A percentile compares a stretch with the other conserved stretches of the same genome.
These are phyloP conservation scores for Urocyon cinereoargenteus DNA, from an alignment of 2,797 vertebrate genomes.

Conservation along the genomic window DNA sequence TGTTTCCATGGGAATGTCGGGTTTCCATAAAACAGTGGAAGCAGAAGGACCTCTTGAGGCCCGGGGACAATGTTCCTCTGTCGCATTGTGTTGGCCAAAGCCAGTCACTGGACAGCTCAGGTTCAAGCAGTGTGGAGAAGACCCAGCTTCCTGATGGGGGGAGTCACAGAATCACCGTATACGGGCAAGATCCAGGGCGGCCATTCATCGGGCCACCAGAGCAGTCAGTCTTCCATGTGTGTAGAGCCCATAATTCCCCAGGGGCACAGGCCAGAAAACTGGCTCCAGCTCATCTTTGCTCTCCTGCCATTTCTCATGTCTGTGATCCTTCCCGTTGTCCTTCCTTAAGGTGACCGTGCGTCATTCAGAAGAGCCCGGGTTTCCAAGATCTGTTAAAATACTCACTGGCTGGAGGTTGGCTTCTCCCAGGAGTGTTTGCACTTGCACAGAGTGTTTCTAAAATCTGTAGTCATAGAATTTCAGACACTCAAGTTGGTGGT, in stretches of 20 bases:
- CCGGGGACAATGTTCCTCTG: background rate
- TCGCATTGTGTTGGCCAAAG: background rate
- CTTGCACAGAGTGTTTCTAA: constrained; percentile 33
- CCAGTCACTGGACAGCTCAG: background rate
- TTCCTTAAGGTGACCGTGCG: background rate
- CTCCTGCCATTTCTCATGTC: background rate
- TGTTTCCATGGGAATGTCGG: background rate
- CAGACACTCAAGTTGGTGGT: background rate
- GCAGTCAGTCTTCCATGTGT: background rate
- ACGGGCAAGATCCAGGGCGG: background rate
- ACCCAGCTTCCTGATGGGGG: background rate
- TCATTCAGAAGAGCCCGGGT: background rate
- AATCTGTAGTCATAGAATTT: constrained; percentile 27
- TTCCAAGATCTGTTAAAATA: constrained; percentile 9
- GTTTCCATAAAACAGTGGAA: background rate
- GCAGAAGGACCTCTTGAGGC: background rate
- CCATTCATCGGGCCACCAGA: background rate
- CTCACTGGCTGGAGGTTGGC: background rate
- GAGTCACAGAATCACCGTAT: background rate
- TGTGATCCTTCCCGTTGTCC: background rate
- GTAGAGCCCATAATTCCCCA: background rate
- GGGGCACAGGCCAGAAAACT: background rate
- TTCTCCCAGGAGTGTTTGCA: background rate
- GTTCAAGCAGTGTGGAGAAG: background rate
- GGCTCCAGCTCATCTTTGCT: background rate